Evolutionary conservation across 2,888 invertebrate genomes (phyloP).

Genomic region (Dasysyrphus tricinctus): DNA sequence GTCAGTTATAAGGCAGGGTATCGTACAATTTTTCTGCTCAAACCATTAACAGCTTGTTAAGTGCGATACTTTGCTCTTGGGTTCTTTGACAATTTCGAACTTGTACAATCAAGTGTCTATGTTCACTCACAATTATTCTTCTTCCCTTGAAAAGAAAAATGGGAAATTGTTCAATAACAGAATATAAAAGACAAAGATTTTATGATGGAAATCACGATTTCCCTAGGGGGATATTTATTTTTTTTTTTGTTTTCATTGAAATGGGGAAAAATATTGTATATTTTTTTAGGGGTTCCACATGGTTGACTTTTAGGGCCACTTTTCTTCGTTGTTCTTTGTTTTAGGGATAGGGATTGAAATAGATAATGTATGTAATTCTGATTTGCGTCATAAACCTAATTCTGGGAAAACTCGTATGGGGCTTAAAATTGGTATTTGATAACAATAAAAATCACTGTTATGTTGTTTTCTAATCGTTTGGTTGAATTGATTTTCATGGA

Average conservation of each 20-base stretch:
- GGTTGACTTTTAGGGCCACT: conserved; percentile 14
- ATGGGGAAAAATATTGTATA: not conserved
- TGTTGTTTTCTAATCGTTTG: too few species aligned
- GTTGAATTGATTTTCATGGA: too few species aligned
- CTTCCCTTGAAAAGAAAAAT: not conserved
- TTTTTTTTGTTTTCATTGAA: not conserved
- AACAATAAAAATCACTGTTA: too few species aligned
- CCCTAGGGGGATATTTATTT: conserved; percentile 7
- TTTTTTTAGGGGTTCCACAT: not conserved
- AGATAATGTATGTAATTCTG: not conserved
- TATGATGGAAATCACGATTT: conserved; percentile 52
- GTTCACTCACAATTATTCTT: not conserved
- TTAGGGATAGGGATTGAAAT: not conserved
- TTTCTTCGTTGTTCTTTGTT: not conserved
- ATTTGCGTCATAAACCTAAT: too few species aligned
- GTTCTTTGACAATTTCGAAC: conserved; percentile 50
- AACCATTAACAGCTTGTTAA: conserved; percentile 45
- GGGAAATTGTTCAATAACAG: conserved; percentile 27
- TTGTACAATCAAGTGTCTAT: conserved; percentile 53
- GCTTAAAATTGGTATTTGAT: too few species aligned
- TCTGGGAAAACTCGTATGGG: too few species aligned
- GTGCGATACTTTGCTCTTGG: conserved; percentile 52
- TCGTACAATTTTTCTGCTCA: conserved; percentile 24
- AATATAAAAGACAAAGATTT: conserved; percentile 14
- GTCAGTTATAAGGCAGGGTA: not conserved